phyloP scores from a whole-genome alignment of 2,797 vertebrate genomes.

The Florisuga fusca region DNA sequence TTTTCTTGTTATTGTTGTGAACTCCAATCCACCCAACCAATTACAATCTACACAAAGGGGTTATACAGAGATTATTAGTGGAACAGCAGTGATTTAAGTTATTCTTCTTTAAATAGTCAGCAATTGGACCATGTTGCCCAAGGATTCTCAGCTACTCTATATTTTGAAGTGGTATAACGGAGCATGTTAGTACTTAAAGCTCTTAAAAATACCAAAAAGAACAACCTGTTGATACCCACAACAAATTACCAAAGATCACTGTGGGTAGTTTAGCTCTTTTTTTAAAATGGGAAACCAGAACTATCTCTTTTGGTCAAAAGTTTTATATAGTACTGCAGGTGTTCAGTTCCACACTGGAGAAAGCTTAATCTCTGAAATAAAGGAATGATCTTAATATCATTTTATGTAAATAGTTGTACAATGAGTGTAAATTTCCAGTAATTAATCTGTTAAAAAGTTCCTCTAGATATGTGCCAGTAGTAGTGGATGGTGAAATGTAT shows the following conservation, averaged over 20 bases:
- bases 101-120: background rate
- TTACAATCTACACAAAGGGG: background rate
- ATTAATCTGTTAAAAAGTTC: background rate
- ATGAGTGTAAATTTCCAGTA: background rate
- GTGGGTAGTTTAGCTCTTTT: background rate
- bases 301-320: background rate
- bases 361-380: constrained; percentile 15
- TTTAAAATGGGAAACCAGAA: background rate
- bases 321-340: background rate
- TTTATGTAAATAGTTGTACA: background rate
- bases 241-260: background rate
- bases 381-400: background rate
- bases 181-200: background rate
- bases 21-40: background rate
- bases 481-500: background rate
- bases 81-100: background rate
- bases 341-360: background rate
- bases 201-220: background rate
- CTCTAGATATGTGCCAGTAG: background rate
- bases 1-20: background rate
- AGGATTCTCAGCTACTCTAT: background rate
- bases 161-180: background rate
- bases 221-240: background rate
- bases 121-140: background rate
- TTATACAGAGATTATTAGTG: background rate